Conservation (phyloP, 2,113 vertebrate genomes). For the Corvus moneduloides region DNA sequence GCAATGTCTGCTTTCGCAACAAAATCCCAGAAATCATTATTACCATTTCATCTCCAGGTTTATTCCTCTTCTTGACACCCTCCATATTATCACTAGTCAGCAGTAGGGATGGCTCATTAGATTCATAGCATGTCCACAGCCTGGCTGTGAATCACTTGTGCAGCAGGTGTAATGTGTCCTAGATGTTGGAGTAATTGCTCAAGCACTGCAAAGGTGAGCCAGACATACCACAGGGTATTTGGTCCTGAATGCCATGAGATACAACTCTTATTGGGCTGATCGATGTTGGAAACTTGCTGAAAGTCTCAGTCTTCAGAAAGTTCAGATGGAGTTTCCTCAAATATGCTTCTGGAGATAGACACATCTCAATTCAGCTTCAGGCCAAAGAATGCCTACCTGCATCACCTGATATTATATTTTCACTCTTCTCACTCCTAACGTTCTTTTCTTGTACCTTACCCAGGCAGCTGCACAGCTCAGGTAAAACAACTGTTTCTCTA, state of each 20-base stretch:
- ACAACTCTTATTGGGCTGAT: neutral
- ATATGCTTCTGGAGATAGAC: neutral
- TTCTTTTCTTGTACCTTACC: neutral
- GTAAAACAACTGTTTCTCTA: neutral
- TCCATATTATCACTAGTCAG: neutral
- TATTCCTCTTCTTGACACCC: neutral
- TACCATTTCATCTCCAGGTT: neutral
- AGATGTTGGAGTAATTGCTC: neutral
- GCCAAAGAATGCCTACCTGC: neutral
- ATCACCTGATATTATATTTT: neutral
- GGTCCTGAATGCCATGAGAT: neutral
- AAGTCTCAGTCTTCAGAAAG: neutral
- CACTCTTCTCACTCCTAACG: neutral
- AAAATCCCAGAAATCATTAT: neutral
- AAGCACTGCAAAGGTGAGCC: neutral
- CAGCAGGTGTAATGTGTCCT: neutral
- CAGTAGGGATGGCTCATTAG: neutral
- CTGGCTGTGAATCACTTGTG: neutral
- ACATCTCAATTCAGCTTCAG: neutral
- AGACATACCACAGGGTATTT: fast-evolving
- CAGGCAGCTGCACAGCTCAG: neutral
- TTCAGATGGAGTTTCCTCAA: neutral
- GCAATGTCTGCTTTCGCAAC: neutral
- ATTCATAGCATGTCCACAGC: neutral
- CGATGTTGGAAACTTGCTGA: neutral